These are phyloP conservation scores for Conistra vaccinii DNA, from an alignment of 2,888 invertebrate species.

Conservation along the genomic window DNA sequence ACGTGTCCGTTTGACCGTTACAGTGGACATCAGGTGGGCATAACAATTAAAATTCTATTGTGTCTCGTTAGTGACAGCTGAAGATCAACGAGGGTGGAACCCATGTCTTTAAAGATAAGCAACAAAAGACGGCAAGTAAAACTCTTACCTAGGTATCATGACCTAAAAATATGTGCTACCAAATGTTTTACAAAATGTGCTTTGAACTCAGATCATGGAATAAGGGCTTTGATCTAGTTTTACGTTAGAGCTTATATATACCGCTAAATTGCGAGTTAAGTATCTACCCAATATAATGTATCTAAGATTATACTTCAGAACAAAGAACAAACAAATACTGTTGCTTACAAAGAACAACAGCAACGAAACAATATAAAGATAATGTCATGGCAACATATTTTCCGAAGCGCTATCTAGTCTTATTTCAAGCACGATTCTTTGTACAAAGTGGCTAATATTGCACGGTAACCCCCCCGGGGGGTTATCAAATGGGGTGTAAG, in stretches of 20 bases:
- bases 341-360: constrained; percentile 52
- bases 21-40: no score
- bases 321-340: constrained; percentile 39
- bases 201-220: neutral
- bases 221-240: neutral
- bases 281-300: neutral
- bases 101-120: no score
- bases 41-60: no score
- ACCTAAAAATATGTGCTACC: neutral
- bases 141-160: no score
- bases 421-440: constrained; percentile 56
- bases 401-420: constrained; percentile 54
- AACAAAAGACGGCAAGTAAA: no score
- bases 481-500: constrained; percentile 51
- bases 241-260: neutral
- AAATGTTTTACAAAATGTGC: neutral
- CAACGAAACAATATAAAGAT: constrained; percentile 43
- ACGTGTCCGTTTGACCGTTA: no score
- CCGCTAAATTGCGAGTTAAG: neutral
- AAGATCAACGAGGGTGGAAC: no score
- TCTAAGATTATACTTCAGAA: constrained; percentile 15
- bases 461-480: constrained; percentile 31
- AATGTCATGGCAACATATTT: constrained; percentile 57
- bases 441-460: constrained; percentile 51
- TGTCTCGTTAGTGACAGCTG: no score